These are phyloP conservation scores for Adelges cooleyi DNA, from an alignment of 1,140 invertebrate genomes.

Conservation along the genomic window DNA sequence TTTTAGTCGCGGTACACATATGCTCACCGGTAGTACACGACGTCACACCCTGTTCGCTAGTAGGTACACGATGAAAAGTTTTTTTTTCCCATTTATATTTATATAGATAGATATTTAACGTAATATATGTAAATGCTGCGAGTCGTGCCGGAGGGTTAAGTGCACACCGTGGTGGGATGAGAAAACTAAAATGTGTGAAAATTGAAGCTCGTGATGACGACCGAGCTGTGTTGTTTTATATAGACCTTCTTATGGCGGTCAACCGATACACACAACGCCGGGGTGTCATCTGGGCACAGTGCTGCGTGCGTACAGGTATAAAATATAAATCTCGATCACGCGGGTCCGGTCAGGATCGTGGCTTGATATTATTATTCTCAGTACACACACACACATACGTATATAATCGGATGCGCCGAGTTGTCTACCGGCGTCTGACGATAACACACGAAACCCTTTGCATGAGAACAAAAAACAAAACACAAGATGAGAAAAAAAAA, in stretches of 20 bases:
- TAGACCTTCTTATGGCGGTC: neutral
- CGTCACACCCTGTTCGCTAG: too few species aligned
- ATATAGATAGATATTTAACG: too few species aligned
- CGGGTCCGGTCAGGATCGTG: conserved; percentile 26
- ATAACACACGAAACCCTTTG: conserved; percentile 14
- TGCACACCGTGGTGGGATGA: too few species aligned
- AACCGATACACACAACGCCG: neutral
- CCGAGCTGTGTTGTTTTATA: too few species aligned
- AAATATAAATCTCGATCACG: conserved; percentile 28
- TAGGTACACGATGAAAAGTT: too few species aligned
- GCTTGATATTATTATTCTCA: conserved; percentile 21
- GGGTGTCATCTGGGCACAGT: conserved; percentile 14
- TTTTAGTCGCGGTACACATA: too few species aligned
- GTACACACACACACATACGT: too few species aligned
- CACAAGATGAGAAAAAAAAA: neutral
- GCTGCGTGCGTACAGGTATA: neutral
- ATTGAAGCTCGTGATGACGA: conserved; percentile 23
- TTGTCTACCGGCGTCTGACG: conserved; percentile 9
- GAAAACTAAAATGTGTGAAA: conserved; percentile 22
- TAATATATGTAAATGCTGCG: too few species aligned
- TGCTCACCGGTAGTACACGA: too few species aligned
- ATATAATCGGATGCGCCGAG: neutral
- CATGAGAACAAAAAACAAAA: conserved; percentile 3
- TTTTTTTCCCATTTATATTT: too few species aligned
- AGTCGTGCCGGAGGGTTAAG: too few species aligned